Base-by-base conservation (phyloP, 2,888 invertebrate species). In the Caenorhabditis virilis region DNA sequence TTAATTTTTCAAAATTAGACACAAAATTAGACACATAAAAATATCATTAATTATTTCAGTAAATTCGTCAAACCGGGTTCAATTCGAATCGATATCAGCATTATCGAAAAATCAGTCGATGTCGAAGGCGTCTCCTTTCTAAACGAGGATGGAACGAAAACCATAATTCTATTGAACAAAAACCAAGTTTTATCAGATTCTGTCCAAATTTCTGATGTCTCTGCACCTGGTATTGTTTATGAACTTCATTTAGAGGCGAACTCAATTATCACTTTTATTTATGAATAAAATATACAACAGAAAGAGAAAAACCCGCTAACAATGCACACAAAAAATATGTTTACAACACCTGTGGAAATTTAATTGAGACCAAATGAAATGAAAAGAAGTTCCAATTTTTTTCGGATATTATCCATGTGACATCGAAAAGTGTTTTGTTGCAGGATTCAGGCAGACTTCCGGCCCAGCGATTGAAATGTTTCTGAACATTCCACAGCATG, bases 401-500 rank as follows among this genome's bases (percentile, higher is more conserved):
- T 30, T 30, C 30, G 30, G 30, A 30, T 30, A 9, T 30, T 30
- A 30, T 9, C 30, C 30, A 13, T 30, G 30, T 9, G 30, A 6
- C 30, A 30, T 30, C 13, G 30, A 30, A 30, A 30, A 30, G 6
- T 30, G 30, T 9, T 30, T 30, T 30, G 6, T 6, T 30, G 30
- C 6, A 6, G 30, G 13, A 30, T 30, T 30, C 16, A 74, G 49
- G 52, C 76, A 77, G 27, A 57, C 45, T 1, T 62, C 52, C 51
- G 61, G 36, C 6, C 63, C 63, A 30, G 42, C 50, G 23, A 50
- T 30, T 6, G 78, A 76, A 26, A 79, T 68, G 53, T 79, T 78
- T 16, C 69, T 65, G 58, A 58, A 66, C 41, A 63, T 38, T 13
- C 79, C 79, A 36, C 79, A 79, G 64, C 79, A 79, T 42, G 74